These are phyloP conservation scores for Trichogramma dendrolimi DNA, from an alignment of 2,888 invertebrate genomes.

Conservation along the genomic window DNA sequence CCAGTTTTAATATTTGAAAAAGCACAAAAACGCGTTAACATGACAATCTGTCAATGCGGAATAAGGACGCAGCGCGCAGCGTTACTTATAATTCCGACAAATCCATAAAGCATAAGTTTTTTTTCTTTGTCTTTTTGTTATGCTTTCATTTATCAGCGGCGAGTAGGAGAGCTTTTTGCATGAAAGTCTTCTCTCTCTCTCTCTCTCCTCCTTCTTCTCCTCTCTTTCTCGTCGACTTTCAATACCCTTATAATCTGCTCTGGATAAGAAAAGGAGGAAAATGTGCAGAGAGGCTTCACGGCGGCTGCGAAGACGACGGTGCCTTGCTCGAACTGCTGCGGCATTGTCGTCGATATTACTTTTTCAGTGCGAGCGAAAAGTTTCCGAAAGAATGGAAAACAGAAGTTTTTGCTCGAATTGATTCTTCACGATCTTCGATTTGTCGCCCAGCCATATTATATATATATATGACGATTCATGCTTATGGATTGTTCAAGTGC, in stretches of 20 bases:
- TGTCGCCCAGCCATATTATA: too few species aligned
- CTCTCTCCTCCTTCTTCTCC: not conserved
- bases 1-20: too few species aligned
- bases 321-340: not conserved
- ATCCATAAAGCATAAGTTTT: not conserved
- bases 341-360: slow-evolving; percentile 20
- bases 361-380: slow-evolving; percentile 8
- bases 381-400: slow-evolving; percentile 1
- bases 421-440: too few species aligned
- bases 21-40: too few species aligned
- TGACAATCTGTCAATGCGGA: too few species aligned
- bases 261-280: not conserved
- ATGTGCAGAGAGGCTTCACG: too few species aligned
- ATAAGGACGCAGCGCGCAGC: too few species aligned
- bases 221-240: not conserved
- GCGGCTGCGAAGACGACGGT: not conserved
- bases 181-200: slow-evolving; percentile 3
- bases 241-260: slow-evolving; percentile 1
- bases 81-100: too few species aligned
- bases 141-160: not conserved
- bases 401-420: slow-evolving; percentile 8
- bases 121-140: not conserved
- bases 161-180: not conserved
- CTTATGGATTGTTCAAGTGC: too few species aligned
- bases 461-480: too few species aligned